Evolutionary conservation across 1,140 invertebrate genomes (phyloP).

Genomic region (Ostrea edulis): DNA sequence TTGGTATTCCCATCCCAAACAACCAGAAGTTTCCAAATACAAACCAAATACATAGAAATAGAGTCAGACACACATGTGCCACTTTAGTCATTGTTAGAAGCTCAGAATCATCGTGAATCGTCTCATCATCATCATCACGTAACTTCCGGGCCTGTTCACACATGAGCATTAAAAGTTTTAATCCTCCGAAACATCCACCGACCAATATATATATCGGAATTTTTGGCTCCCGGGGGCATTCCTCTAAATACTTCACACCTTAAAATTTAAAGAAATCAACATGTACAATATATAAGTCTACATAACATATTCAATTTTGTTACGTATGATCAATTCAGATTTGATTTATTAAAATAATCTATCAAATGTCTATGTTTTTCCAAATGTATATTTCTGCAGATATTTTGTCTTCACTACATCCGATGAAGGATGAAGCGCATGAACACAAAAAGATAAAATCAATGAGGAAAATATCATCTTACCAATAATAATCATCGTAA

Average conservation of each 20-base stretch:
- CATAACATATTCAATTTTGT: too few relatives aligned
- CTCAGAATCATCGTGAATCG: conserved; percentile 78
- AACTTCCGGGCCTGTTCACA: conserved; percentile 68
- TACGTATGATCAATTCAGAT: too few relatives aligned
- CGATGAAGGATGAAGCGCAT: too few relatives aligned
- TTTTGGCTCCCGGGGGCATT: conserved; percentile 88
- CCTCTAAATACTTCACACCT: conserved; percentile 89
- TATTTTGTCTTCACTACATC: too few relatives aligned
- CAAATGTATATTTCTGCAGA: too few relatives aligned
- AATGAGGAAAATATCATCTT: background rate
- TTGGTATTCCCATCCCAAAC: conserved; percentile 69
- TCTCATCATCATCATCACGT: conserved; percentile 80
- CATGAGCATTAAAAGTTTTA: conserved; percentile 41
- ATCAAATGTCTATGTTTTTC: too few relatives aligned
- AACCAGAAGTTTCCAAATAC: conserved; percentile 85
- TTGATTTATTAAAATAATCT: too few relatives aligned
- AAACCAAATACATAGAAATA: conserved; percentile 81
- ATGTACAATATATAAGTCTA: background rate
- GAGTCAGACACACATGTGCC: conserved; percentile 75
- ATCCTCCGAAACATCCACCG: conserved; percentile 86
- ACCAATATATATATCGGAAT: conserved; percentile 92
- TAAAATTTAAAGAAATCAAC: conserved; percentile 53
- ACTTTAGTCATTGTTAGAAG: conserved; percentile 65
- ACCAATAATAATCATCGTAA: conserved; percentile 59
- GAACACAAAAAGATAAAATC: background rate